Evolutionary conservation across 1,140 invertebrate species (phyloP).

Genomic region (Drosophila bifasciata): DNA sequence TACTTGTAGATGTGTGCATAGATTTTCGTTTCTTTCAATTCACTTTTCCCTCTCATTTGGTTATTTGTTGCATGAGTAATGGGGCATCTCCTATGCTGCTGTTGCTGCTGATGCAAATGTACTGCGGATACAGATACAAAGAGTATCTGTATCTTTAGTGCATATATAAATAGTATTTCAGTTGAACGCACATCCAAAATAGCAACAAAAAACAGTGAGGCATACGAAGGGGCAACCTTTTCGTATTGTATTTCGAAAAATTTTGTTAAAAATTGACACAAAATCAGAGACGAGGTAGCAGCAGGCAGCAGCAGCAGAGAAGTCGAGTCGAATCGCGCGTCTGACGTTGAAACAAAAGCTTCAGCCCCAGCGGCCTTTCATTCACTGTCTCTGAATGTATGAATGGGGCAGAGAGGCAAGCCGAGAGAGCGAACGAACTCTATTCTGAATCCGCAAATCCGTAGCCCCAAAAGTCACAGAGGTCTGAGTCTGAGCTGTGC

Average conservation of each 20-base stretch:
- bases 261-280: slow-evolving; percentile 73
- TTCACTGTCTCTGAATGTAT: slow-evolving; percentile 19
- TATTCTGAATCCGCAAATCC: slow-evolving; percentile 15
- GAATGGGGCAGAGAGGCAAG: background rate
- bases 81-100: slow-evolving; percentile 28
- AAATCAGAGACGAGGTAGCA: slow-evolving; percentile 34
- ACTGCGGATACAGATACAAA: slow-evolving; percentile 9
- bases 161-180: slow-evolving; percentile 82
- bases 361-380: slow-evolving; percentile 29
- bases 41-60: slow-evolving; percentile 19
- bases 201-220: slow-evolving; percentile 47
- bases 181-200: slow-evolving; percentile 79
- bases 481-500: slow-evolving; percentile 18
- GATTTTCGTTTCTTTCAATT: slow-evolving; percentile 42
- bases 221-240: slow-evolving; percentile 6
- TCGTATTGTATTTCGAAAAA: slow-evolving; percentile 73
- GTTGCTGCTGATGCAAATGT: slow-evolving; percentile 67
- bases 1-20: slow-evolving; percentile 41
- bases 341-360: slow-evolving; percentile 45
- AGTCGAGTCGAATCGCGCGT: background rate
- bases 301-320: slow-evolving; percentile 11
- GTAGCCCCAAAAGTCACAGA: slow-evolving; percentile 22
- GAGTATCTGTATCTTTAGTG: slow-evolving; percentile 61
- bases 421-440: background rate
- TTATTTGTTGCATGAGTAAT: slow-evolving; percentile 74